Percentiles rank a stretch among this genome's conserved stretches.
These are phyloP conservation scores for Myotis pilosus DNA, from an alignment of 2,797 vertebrate genomes.

Conservation along the genomic window DNA sequence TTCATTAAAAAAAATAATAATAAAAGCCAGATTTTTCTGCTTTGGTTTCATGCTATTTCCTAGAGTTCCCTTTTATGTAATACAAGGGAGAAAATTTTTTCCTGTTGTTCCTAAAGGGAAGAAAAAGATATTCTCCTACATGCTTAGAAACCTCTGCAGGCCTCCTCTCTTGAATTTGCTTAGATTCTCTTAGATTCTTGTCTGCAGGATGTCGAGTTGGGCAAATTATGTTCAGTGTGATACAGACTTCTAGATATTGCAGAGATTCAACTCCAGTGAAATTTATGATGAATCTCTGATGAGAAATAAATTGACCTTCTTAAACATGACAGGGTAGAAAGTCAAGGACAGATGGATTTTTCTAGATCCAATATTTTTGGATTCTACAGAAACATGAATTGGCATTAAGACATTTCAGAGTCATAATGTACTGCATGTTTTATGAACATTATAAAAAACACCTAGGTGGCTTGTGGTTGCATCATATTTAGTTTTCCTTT, in stretches of 20 bases:
- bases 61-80: not conserved
- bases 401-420: not conserved
- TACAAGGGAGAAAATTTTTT: not conserved
- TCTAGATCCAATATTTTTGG: not conserved
- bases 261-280: not conserved
- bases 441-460: constrained; percentile 48
- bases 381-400: constrained; percentile 28
- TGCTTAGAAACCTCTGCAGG: not conserved
- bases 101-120: not conserved
- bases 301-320: not conserved
- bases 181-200: constrained; percentile 17
- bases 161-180: constrained; percentile 6
- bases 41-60: not conserved
- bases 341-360: constrained; percentile 33
- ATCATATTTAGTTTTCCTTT: constrained; percentile 48
- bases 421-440: not conserved
- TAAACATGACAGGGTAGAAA: not conserved
- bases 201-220: not conserved
- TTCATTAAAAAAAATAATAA: not conserved
- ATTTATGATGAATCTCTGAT: constrained; percentile 14
- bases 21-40: not conserved
- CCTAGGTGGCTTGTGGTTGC: not conserved
- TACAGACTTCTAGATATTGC: not conserved
- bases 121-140: not conserved
- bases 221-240: not conserved